Percentiles rank a stretch among this genome's conserved stretches.
Conservation (phyloP, 2,797 vertebrate species). For the Myotis planiceps region DNA sequence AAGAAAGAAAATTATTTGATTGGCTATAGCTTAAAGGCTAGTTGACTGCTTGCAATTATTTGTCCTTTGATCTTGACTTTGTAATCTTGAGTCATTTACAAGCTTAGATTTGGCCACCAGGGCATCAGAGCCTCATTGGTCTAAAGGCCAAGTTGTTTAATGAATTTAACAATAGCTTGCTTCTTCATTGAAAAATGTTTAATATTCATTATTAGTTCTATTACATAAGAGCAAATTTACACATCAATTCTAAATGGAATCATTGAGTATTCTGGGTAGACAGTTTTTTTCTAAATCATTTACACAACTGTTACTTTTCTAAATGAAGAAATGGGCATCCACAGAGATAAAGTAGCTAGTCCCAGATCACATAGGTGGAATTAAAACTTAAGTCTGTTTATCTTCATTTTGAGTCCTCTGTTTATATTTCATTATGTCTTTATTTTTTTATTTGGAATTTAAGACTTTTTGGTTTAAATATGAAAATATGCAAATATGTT, state of each 20-base stretch:
- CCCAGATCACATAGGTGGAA: background rate
- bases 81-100: background rate
- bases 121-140: background rate
- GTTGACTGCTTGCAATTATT: background rate
- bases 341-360: background rate
- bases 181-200: background rate
- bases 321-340: background rate
- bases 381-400: background rate
- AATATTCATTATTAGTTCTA: background rate
- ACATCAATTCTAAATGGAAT: background rate
- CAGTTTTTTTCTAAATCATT: background rate
- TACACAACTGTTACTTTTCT: background rate
- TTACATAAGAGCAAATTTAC: background rate
- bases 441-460: constrained; percentile 32
- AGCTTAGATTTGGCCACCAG: background rate
- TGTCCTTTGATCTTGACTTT: background rate
- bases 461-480: constrained; percentile 22
- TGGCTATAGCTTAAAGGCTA: background rate
- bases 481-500: background rate
- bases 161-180: background rate
- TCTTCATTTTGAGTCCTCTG: background rate
- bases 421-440: background rate
- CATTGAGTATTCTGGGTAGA: background rate
- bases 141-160: background rate
- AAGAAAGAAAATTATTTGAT: background rate